Evolutionary conservation across 1,140 invertebrate genomes (phyloP).

Genomic region (Riptortus pedestris): DNA sequence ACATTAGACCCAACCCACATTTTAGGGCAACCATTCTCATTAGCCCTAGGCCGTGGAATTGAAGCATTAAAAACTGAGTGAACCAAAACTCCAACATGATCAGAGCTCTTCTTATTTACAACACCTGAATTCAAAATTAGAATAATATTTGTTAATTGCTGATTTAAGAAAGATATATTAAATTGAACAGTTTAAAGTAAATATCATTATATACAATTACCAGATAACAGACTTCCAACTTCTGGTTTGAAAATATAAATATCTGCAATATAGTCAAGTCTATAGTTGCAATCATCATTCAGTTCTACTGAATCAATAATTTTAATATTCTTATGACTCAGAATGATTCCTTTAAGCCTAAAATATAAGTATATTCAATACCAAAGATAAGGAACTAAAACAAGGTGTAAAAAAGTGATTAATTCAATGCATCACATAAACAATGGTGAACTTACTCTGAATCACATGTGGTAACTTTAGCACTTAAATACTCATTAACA

Average conservation of each 20-base stretch:
- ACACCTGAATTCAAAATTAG: constrained; percentile 2
- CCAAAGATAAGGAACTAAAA: background rate
- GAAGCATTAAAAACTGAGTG: constrained; percentile 20
- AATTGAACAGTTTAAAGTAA: background rate
- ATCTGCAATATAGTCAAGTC: constrained; percentile 22
- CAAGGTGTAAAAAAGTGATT: too few species aligned
- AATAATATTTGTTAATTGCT: background rate
- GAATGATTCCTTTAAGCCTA: constrained; percentile 21
- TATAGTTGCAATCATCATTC: constrained; percentile 16
- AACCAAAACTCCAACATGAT: constrained; percentile 17
- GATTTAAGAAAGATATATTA: background rate
- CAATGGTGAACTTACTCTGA: constrained; percentile 13
- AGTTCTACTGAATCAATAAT: background rate
- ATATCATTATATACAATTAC: constrained; percentile 13
- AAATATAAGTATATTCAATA: background rate
- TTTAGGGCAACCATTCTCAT: background rate
- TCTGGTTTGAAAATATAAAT: constrained; percentile 24
- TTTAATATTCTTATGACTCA: constrained; percentile 22
- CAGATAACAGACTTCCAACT: constrained; percentile 18
- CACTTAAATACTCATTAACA: constrained; percentile 5
- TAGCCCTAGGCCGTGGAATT: background rate
- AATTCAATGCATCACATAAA: background rate
- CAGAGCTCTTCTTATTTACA: constrained; percentile 12
- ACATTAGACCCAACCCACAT: background rate
- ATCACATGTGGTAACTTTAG: constrained; percentile 22